Base-by-base conservation (phyloP, 1,140 invertebrate species). In the Calliphora vicina region DNA sequence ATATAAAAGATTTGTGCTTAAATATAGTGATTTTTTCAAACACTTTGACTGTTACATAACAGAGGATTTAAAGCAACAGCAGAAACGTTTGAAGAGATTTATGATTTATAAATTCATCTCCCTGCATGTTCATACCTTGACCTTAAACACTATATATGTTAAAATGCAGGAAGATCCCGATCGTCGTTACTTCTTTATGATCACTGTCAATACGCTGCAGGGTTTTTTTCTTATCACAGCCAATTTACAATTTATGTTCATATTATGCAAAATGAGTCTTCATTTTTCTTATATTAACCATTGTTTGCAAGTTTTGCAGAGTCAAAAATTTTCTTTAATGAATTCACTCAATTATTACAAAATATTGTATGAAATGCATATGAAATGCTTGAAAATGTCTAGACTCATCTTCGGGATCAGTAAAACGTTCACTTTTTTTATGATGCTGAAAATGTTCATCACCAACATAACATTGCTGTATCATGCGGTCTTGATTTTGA, bases 211-310 rank as follows among this genome's bases (percentile, higher is more conserved):
- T 76, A 15, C 42, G 1, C 20, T 76, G 17, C 29, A 76, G 9
- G n/a, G 5, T 42, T 8, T n/a, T 8, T 76, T n/a, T 76, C 17
- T 42, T 1, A 17, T 76, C 4, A 4, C n/a, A n/a, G 27, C 15
- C 13, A 76, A n/a, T 42, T 17, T 76, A n/a, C 29, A 29, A 42
- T 76, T 76, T 42, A 15, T 20, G 4, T 15, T 42, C 2, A 17
- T 76, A 42, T 13, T 76, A 76, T 42, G 29, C 20, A 17, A 35
- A 76, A 42, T 76, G 3, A 6, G 42, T 42, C n/a, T 76, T 8
- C 73, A 42, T 76, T 76, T 76, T 42, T 29, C n/a, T 20, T 76
- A n/a, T 20, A 76, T 76, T 35, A 76, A 42, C 12, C 35, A 76
- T 20, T 17, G 15, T 5, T 23, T 76, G 15, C 0, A 76, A 42